phyloP scores from a whole-genome alignment of 1,140 invertebrate genomes.

The Bombus difficillimus region DNA sequence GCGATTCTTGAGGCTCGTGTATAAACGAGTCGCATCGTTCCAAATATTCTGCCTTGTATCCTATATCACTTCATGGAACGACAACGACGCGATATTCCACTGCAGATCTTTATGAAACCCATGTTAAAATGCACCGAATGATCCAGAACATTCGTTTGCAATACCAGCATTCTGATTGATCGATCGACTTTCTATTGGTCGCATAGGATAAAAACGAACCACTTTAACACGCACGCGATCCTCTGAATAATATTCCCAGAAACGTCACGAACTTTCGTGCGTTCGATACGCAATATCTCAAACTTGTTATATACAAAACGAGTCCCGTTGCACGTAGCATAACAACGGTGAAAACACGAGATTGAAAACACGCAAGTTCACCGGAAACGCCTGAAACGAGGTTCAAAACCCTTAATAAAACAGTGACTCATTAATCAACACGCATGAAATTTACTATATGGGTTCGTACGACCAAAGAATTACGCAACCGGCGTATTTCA shows the following conservation, averaged over 20 bases:
- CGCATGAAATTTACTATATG: not conserved
- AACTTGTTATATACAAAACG: not conserved
- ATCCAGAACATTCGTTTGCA: not conserved
- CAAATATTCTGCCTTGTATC: conserved; percentile 21
- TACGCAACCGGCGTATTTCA: not conserved
- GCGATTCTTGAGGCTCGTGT: not conserved
- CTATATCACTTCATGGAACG: no score
- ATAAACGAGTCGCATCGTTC: not conserved
- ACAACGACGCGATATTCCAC: not conserved
- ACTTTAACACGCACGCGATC: no score
- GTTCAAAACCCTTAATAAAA: not conserved
- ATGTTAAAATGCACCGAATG: not conserved
- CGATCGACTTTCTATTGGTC: conserved; percentile 31
- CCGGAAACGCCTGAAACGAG: not conserved
- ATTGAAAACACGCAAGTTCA: not conserved
- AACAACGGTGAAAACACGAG: not conserved
- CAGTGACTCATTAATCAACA: not conserved
- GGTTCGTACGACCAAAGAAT: not conserved
- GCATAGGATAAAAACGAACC: not conserved
- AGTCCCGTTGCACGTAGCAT: not conserved
- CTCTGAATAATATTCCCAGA: no score
- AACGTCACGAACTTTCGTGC: not conserved
- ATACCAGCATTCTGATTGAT: not conserved
- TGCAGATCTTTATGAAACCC: not conserved
- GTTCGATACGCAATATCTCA: not conserved